phyloP scores from a whole-genome alignment of 2,888 invertebrate genomes.

The Micoletzkya japonica region DNA sequence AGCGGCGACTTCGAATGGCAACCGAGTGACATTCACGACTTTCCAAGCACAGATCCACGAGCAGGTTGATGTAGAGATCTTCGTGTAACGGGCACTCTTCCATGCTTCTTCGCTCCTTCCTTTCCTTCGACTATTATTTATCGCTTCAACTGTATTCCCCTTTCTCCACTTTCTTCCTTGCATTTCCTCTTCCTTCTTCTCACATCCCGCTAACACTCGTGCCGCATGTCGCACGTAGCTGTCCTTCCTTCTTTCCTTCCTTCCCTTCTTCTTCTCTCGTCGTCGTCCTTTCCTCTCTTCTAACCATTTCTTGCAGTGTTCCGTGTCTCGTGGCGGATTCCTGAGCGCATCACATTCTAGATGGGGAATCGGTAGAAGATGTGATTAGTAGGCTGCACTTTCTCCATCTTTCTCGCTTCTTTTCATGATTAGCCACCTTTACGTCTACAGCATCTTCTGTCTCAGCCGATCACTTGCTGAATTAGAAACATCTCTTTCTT shows the following conservation, averaged over 20 bases:
- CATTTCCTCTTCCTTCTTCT: background rate
- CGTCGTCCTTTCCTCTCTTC: background rate
- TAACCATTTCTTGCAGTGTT: background rate
- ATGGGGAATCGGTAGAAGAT: background rate
- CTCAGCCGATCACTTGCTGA: no score
- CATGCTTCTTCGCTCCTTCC: no score
- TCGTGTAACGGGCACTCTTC: constrained; percentile 38
- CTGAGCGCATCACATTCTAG: no score
- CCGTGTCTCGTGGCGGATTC: no score
- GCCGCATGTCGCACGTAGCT: background rate
- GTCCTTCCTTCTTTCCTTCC: background rate
- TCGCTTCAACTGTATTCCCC: background rate
- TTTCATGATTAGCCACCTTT: no score
- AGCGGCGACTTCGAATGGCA: background rate
- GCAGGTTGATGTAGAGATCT: constrained; percentile 51
- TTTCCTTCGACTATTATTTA: background rate
- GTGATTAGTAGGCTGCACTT: background rate
- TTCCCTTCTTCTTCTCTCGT: background rate
- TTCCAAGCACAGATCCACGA: constrained; percentile 49
- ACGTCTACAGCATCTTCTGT: no score
- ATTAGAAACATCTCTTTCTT: no score
- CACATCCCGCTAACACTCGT: background rate
- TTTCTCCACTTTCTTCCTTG: background rate
- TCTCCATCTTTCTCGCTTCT: background rate
- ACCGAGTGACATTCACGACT: constrained; percentile 32